phyloP scores from a whole-genome alignment of 2,113 vertebrate species.

The Sphaerodactylus townsendi region DNA sequence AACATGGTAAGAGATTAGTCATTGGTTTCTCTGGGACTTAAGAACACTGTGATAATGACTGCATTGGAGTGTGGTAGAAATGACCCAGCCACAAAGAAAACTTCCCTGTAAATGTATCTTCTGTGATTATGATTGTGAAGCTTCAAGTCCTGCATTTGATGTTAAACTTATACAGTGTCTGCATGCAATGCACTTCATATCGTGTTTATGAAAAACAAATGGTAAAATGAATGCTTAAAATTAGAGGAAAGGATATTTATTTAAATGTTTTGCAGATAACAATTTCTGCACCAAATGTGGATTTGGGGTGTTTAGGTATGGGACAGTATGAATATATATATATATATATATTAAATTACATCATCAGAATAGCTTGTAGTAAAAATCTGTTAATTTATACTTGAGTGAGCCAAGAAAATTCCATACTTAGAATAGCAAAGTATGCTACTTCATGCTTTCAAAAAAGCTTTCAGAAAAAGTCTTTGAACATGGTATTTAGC shows the following conservation, averaged over 20 bases:
- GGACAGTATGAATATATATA: too few species aligned
- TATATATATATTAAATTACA: too few species aligned
- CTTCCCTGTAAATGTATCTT: not conserved
- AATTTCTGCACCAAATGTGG: too few species aligned
- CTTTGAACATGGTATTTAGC: slow-evolving; percentile 3
- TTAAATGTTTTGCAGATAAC: too few species aligned
- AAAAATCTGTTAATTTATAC: slow-evolving; percentile 21
- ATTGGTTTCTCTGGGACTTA: too few species aligned
- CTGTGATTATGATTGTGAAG: too few species aligned
- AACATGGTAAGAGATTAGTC: too few species aligned
- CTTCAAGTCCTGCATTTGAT: not conserved
- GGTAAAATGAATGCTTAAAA: not conserved
- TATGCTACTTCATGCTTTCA: slow-evolving; percentile 14
- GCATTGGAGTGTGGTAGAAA: too few species aligned
- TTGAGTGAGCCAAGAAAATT: slow-evolving; percentile 45
- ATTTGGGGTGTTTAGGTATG: too few species aligned
- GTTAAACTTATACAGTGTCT: not conserved
- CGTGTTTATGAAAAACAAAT: not conserved
- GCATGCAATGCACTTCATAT: accelerated
- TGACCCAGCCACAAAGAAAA: not conserved
- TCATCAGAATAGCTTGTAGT: not conserved
- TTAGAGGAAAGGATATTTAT: not conserved
- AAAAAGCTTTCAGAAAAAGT: not conserved
- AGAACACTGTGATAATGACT: too few species aligned
- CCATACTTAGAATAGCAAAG: slow-evolving; percentile 23